Evolutionary conservation across 2,888 invertebrate species (phyloP), one percentile per base, ranked within the genome.

Genomic region (Panopea generosa): DNA sequence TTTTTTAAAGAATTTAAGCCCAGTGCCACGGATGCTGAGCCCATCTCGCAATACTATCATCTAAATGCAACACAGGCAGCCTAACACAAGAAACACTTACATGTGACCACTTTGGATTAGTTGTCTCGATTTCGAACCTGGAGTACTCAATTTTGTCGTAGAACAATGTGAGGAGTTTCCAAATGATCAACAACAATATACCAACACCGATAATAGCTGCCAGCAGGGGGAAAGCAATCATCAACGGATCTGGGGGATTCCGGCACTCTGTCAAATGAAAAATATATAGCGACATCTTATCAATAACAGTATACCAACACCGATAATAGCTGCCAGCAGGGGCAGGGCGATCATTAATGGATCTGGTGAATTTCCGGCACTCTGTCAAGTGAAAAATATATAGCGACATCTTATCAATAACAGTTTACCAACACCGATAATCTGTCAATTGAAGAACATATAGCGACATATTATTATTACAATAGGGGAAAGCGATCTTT

Each of bases 121-220:
- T 61, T 9, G 85, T 71, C 65, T 89, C 89, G 53, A 82, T 73
- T 49, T 86, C 79, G 70, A 89, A 88, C 38, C 79, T 82, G 9
- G 85, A 80, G 43, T 87, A 89, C 62, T 88, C 87, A 26, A 86
- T 80, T n/a, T 67, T 80, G 61, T 89, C 89, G 45, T 85, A 86
- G 53, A 85, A 60, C 0, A 77, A 79, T 1, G 87, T 87, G 0
- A 87, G 77, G 2, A 89, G 67, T 59, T 87, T 89, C 88, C 88
- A 88, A 6, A 87, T 73, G 14, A 89, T 26, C 33, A 89, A 53
- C 6, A 87, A 49, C 9, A 88, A 26, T 2, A 89, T 9, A 16
- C 88, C 89, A 1, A 88, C 83, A 1, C 77, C 78, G 6, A 89
- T 75, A 16, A 89, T 86, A 6, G 86, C 88, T 0, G 83, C 87